Base-by-base conservation (phyloP, 2,888 invertebrate genomes). In the Pseudolycoriella hygida region DNA sequence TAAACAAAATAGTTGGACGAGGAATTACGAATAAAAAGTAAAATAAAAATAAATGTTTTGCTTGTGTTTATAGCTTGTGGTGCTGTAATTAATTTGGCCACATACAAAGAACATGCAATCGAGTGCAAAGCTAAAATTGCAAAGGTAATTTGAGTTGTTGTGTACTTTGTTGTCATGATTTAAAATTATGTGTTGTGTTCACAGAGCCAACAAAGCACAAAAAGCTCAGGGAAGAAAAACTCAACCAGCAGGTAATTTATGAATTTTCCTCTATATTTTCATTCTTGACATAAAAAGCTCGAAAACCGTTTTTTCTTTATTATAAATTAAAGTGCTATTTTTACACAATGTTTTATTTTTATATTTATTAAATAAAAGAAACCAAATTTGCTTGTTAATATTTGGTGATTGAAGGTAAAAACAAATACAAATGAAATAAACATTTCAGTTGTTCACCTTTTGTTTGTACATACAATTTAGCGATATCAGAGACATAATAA, bases 31-130 rank as follows among this genome's bases (percentile, higher is more conserved):
- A n/a, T 14, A 14, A 14, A 34, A 34, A 5, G 11, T 12, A 12
- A 34, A 5, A 34, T 12, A 14, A 34, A 34, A 34, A 12, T 34
- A 10, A 10, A 14, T 34, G 6, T 14, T 25, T 40, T 40, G n/a
- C 14, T 34, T 40, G 30, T 43, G 15, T 48, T 63, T 63, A 18
- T 69, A 88, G 88, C 78, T 67, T 92, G 90, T 64, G 79, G 83
- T 52, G 78, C 82, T 54, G 85, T 80, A 44, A 85, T 90, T 43
- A 90, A 89, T 64, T 84, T 89, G 59, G 80, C 80, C 60, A 76
- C 79, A 20, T 88, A 89, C 64, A 89, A 88, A 63, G 92, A 92
- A 60, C 84, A 86, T 67, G 80, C 87, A 51, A 68, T 77, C 44
- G 85, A 87, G 57, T 92, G 90, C 64, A 77, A 75, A 49, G 55